Percentiles rank a stretch among this genome's conserved stretches.
phyloP scores from a whole-genome alignment of 2,113 vertebrate species.

The Perognathus longimembris region DNA sequence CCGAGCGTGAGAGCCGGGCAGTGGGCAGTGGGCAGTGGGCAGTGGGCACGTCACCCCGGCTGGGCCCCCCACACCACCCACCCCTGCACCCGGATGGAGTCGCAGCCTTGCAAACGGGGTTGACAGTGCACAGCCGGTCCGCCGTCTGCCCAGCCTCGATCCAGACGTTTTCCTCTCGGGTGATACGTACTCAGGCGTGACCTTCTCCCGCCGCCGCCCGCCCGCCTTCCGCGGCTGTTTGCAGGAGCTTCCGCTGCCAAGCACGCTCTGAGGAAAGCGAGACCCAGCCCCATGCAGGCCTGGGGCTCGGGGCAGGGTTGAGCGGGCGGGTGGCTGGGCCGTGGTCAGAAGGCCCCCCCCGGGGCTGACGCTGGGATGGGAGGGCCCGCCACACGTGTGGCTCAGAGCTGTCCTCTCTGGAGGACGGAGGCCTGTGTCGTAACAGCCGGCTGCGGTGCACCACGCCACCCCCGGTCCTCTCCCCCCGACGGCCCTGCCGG shows the following conservation, averaged over 20 bases:
- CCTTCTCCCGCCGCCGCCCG: conserved; percentile 72
- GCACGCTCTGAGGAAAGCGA: neutral
- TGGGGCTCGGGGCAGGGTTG: no score
- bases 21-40: neutral
- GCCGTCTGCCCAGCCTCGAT: conserved; percentile 49
- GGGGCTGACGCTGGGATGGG: no score
- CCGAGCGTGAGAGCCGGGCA: neutral
- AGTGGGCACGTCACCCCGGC: neutral
- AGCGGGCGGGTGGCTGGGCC: no score
- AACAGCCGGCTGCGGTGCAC: no score
- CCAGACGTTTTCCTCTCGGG: conserved; percentile 52
- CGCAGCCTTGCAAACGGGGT: conserved; percentile 23
- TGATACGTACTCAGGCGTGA: conserved; percentile 70
- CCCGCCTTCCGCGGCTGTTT: neutral
- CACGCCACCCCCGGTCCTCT: no score
- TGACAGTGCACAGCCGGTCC: conserved; percentile 31
- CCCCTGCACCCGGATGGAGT: conserved; percentile 56
- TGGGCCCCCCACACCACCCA: fast-evolving
- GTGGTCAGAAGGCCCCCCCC: no score
- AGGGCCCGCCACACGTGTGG: no score
- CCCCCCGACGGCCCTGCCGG: no score
- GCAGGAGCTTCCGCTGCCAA: conserved; percentile 1
- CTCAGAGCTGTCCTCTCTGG: no score
- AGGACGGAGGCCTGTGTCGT: no score
- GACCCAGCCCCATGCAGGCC: neutral